Percentiles rank a stretch among this genome's conserved stretches.
These are phyloP conservation scores for Xenentodon cancila DNA, from an alignment of 2,797 vertebrate genomes.

Conservation along the genomic window DNA sequence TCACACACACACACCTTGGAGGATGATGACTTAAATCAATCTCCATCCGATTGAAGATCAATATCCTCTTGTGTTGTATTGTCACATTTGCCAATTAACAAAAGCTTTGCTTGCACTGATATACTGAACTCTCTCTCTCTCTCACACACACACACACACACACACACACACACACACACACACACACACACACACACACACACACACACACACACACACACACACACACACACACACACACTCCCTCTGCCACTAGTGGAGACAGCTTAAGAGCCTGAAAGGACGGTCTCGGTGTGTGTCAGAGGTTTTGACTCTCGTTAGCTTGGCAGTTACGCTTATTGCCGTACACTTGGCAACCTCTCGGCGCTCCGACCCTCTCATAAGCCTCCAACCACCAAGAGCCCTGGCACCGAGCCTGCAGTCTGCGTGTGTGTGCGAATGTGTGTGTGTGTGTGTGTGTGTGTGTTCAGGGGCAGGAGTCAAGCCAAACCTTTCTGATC, in stretches of 20 bases:
- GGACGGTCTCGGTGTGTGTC: constrained; percentile 55
- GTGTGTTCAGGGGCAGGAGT: constrained; percentile 72
- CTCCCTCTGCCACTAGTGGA: constrained; percentile 6
- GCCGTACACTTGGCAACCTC: constrained; percentile 80
- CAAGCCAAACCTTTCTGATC: constrained; percentile 81
- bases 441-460: constrained; percentile 26
- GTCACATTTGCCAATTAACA: constrained; percentile 82
- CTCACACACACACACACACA: constrained; percentile 22
- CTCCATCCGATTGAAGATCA: constrained; percentile 76
- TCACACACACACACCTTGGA: constrained; percentile 55
- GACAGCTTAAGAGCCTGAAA: constrained; percentile 18
- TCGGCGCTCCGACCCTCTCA: constrained; percentile 78
- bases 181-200: constrained; percentile 9
- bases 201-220: constrained; percentile 24
- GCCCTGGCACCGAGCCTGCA: constrained; percentile 77
- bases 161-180: constrained; percentile 8
- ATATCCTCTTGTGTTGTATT: constrained; percentile 76
- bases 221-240: constrained; percentile 10
- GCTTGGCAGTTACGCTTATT: constrained; percentile 75
- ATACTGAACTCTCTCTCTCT: constrained; percentile 55
- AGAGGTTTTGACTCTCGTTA: constrained; percentile 77
- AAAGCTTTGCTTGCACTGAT: constrained; percentile 71
- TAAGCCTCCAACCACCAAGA: constrained; percentile 80
- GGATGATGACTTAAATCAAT: constrained; percentile 68
- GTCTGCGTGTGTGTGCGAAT: constrained; percentile 39